Conservation (phyloP, 2,888 invertebrate genomes). For the Drosophila silvestris region DNA sequence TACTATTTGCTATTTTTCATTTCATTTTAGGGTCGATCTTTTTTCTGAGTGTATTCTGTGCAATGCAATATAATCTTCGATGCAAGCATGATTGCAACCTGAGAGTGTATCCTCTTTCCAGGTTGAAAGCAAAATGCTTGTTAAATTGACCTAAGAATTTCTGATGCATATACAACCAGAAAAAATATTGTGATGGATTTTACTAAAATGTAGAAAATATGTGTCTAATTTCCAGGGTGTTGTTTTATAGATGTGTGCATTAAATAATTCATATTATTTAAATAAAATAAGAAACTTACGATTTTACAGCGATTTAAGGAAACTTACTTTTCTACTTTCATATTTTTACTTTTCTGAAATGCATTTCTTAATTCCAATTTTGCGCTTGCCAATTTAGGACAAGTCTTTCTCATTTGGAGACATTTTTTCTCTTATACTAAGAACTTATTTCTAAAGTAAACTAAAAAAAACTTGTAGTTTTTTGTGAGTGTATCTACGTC, state of each 20-base stretch:
- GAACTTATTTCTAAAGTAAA: background rate
- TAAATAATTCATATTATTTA: too few relatives aligned
- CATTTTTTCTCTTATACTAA: background rate
- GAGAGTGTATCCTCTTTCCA: background rate
- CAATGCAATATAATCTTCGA: background rate
- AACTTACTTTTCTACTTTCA: too few relatives aligned
- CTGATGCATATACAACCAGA: background rate
- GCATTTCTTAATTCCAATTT: background rate
- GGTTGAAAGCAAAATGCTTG: background rate
- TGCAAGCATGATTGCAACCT: background rate
- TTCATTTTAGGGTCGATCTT: background rate
- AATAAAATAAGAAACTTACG: too few relatives aligned
- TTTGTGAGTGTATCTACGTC: background rate
- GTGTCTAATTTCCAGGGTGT: background rate
- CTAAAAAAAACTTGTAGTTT: background rate
- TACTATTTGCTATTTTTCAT: background rate
- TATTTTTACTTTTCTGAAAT: background rate
- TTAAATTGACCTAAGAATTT: background rate
- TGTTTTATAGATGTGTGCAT: too few relatives aligned
- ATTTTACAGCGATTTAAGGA: background rate
- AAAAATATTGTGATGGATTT: background rate
- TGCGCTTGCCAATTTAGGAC: too few relatives aligned
- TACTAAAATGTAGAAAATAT: background rate
- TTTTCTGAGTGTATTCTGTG: background rate
- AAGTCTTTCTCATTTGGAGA: background rate